Conservation (phyloP, 2,797 vertebrate genomes). For the Pangasius mekongensis region DNA sequence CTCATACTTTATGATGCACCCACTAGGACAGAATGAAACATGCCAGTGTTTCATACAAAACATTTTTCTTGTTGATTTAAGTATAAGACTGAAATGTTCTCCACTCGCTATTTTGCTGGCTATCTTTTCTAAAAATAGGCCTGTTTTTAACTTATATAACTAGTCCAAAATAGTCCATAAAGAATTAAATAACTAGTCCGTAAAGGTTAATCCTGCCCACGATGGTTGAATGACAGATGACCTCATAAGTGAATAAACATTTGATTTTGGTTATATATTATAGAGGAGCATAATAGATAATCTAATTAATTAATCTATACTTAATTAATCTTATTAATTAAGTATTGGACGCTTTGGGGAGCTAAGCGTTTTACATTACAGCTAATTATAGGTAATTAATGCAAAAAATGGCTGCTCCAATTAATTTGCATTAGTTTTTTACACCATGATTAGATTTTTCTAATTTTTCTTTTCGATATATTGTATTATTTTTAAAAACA, state of each 20-base stretch:
- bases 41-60: not conserved
- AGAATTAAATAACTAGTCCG: too few relatives aligned
- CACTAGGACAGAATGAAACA: not conserved
- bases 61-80: not conserved
- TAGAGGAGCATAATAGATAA: too few relatives aligned
- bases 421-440: too few relatives aligned
- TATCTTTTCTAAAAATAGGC: not conserved
- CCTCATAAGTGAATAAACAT: not conserved
- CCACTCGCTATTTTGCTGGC: not conserved
- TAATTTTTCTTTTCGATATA: not conserved
- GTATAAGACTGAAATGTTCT: not conserved
- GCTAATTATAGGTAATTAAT: not conserved
- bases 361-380: not conserved
- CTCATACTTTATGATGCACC: not conserved
- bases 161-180: not conserved
- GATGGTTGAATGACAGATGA: not conserved
- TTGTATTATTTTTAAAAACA: not conserved
- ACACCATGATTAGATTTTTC: not conserved
- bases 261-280: not conserved
- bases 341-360: not conserved
- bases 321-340: not conserved
- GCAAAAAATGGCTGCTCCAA: not conserved
- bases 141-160: not conserved
- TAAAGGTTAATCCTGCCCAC: not conserved
- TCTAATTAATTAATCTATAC: not conserved